Evolutionary conservation across 2,888 invertebrate species (phyloP).

Genomic region (Ferdinandea cuprea): DNA sequence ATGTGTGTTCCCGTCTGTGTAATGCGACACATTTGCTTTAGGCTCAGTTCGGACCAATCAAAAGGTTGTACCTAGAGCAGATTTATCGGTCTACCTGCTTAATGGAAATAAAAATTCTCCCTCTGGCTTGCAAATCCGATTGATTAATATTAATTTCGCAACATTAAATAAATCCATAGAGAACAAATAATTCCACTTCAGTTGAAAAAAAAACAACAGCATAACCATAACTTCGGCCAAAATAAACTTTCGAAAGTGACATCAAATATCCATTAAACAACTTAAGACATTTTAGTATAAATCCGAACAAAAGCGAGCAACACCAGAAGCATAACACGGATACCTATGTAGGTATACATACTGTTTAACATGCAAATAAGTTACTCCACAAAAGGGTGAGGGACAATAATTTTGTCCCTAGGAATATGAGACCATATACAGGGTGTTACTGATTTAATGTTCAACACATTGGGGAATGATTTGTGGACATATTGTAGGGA

Average conservation of each 20-base stretch:
- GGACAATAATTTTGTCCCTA: no score
- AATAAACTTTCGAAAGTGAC: slow-evolving; percentile 3
- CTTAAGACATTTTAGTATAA: background rate
- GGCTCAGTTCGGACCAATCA: background rate
- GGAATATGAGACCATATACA: no score
- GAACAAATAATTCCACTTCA: background rate
- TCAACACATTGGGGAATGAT: no score
- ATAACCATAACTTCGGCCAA: background rate
- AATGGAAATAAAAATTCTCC: slow-evolving; percentile 20
- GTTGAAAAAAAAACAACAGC: background rate
- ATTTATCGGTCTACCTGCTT: slow-evolving; percentile 15
- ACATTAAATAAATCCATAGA: slow-evolving; percentile 4
- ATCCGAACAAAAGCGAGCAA: no score
- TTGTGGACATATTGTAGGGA: no score
- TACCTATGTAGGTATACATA: background rate
- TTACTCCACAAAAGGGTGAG: no score
- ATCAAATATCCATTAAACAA: slow-evolving; percentile 24
- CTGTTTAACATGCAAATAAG: no score
- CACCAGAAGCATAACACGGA: background rate
- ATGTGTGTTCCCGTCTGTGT: background rate
- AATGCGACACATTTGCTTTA: background rate
- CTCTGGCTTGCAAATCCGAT: background rate
- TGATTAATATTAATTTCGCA: background rate
- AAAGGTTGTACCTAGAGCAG: slow-evolving; percentile 3
- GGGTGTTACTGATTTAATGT: no score